Conservation (phyloP, 2,888 invertebrate genomes). For the Dryobotodes eremita region DNA sequence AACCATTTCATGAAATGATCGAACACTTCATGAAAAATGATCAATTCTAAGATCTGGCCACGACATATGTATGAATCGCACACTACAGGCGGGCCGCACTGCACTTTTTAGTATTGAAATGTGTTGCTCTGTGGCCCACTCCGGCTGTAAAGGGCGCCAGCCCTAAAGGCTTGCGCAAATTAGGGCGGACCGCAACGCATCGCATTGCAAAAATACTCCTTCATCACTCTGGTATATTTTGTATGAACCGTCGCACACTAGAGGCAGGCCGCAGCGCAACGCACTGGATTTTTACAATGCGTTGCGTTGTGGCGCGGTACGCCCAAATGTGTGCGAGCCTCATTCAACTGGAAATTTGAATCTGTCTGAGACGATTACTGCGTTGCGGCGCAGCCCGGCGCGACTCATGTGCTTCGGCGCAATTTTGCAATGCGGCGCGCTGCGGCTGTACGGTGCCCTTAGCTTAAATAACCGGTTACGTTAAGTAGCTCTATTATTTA, state of each 20-base stretch:
- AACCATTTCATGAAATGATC: too few species aligned
- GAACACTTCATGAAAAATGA: too few species aligned
- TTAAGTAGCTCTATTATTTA: conserved; percentile 25
- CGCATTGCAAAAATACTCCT: not conserved
- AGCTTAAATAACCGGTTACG: conserved; percentile 27
- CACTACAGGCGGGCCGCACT: not conserved
- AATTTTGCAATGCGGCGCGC: not conserved
- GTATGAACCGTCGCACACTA: too few species aligned
- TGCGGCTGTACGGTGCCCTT: not conserved
- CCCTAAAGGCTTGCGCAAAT: not conserved
- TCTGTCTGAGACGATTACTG: not conserved
- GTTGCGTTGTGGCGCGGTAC: not conserved
- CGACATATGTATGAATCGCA: too few species aligned
- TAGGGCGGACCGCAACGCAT: not conserved
- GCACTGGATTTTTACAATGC: not conserved
- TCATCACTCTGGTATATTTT: not conserved
- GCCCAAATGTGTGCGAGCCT: not conserved
- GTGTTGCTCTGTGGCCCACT: not conserved
- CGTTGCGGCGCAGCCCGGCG: not conserved
- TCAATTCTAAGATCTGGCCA: too few species aligned
- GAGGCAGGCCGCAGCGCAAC: not conserved
- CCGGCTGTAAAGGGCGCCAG: not conserved
- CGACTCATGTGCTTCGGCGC: not conserved
- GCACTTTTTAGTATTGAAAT: not conserved
- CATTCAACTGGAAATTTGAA: too few species aligned